Evolutionary conservation across 2,797 vertebrate genomes (phyloP), one percentile per base, ranked within the genome.

Genomic region (Poeciliopsis gracilis): DNA sequence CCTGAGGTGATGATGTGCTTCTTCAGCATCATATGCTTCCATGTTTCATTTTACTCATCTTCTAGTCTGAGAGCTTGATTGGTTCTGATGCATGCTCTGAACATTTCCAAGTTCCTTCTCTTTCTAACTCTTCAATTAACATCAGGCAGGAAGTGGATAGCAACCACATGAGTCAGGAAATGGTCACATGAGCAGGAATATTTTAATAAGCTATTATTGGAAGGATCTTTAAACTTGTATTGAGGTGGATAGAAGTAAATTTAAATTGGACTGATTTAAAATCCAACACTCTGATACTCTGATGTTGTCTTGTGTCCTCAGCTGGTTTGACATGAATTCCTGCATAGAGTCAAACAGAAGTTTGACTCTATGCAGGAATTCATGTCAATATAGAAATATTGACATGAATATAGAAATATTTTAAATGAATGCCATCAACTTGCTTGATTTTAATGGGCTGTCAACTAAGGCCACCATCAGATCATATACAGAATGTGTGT

Each of bases 181-280:
- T n/a, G 13, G 63, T 41, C 51, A 71, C 53, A 25, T 76, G 57
- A 76, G 41, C 71, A 79, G 57, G 20, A 25, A 23, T 95, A 93
- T 95, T 95, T 95, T 94, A 95, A 77, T 94, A 95, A 88, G 90
- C 87, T 90, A 90, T 90, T 94, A 93, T 92, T 91, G 89, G 84
- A 87, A 86, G 82, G 59, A 85, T 87, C 80, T 73, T 82, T 38
- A 33, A 79, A 79, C 55, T 63, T 43, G 67, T 80, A 81, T 67
- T 53, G 72, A 57, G 55, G 76, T n/a, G 16, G 81, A 83, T 82
- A 77, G 79, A 91, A 72, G 78, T 79, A 81, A 85, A 72, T 78
- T 72, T 80, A 25, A 87, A 85, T 79, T 84, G 47, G 83, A 88
- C 88, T 85, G 75, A 88, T 86, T 88, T 85, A 69, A 83, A 86